Base-by-base conservation (phyloP, 2,113 vertebrate genomes). In the Dunckerocampus dactyliophorus region DNA sequence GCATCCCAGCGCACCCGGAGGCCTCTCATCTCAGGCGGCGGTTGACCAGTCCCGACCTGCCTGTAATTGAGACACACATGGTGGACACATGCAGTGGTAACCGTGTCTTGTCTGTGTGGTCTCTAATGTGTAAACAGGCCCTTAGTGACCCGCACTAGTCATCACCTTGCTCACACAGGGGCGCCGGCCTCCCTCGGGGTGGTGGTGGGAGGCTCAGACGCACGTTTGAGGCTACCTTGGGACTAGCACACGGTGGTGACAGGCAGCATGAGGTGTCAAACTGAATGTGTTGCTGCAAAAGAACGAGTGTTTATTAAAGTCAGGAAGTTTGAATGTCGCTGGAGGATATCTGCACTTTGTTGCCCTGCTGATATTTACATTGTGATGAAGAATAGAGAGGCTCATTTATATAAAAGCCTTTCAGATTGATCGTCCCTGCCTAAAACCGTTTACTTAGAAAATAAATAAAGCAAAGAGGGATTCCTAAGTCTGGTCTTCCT, bases 31-130 rank as follows among this genome's bases (percentile, higher is more conserved):
- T 62, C 52, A 60, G 69, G 42, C 24, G 28, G 71, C 71, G 65
- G 75, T 63, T 75, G 80, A 73, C 73, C 78, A 51, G 75, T 63
- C 52, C 8, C 4, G 43, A 67, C 72, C 72, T 67, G 67, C 46
- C 72, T 72, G 77, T 79, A 80, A 85, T 76, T 74, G 75, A 85
- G 79, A 85, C 80, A 84, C 83, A 88, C 86, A 84, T 88, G 87
- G 87, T 2, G 28, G 72, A 47, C 84, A 87, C 65, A 72, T 87
- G 86, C 69, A 63, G 73, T 60, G 80, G 54, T 72, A 75, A 77
- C 71, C 22, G 59, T 75, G 83, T 83, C 82, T 84, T 80, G 81
- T 87, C 82, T 88, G 86, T 88, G 83, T 83, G 82, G 81, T 85
- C 87, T 75, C 64, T 67, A 72, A 79, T 69, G 82, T 86, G 77